phyloP scores from a whole-genome alignment of 2,113 vertebrate genomes.

The Hymenochirus boettgeri region DNA sequence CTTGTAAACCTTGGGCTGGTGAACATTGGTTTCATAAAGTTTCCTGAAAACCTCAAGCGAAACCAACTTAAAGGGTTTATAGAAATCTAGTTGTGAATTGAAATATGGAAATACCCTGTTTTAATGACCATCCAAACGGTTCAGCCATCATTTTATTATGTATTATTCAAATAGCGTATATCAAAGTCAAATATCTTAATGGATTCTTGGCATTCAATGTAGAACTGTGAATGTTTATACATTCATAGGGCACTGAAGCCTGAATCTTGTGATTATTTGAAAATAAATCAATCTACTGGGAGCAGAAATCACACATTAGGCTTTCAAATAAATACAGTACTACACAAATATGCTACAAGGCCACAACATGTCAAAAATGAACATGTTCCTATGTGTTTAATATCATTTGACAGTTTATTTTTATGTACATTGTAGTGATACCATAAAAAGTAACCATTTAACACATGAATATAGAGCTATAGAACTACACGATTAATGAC shows the following conservation, averaged over 20 bases:
- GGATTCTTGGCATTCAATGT: background rate
- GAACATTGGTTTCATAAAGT: too few relatives aligned
- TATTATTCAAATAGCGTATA: too few relatives aligned
- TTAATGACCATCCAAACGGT: too few relatives aligned
- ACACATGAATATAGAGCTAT: background rate
- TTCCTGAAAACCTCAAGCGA: too few relatives aligned
- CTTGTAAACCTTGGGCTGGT: too few relatives aligned
- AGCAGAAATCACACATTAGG: background rate
- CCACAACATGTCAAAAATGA: background rate
- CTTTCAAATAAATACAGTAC: background rate
- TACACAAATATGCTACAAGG: background rate
- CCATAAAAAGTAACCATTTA: background rate
- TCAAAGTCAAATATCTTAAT: background rate
- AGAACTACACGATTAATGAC: background rate
- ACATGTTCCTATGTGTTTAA: background rate
- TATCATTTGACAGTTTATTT: conserved; percentile 1
- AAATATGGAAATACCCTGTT: too few relatives aligned
- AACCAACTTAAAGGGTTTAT: too few relatives aligned
- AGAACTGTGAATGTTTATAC: background rate
- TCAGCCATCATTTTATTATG: too few relatives aligned
- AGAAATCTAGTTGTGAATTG: too few relatives aligned
- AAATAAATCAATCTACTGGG: background rate
- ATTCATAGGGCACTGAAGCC: background rate
- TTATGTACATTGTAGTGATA: background rate
- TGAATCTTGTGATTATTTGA: background rate